Conservation (phyloP, 2,113 vertebrate genomes). For the Dunckerocampus dactyliophorus region DNA sequence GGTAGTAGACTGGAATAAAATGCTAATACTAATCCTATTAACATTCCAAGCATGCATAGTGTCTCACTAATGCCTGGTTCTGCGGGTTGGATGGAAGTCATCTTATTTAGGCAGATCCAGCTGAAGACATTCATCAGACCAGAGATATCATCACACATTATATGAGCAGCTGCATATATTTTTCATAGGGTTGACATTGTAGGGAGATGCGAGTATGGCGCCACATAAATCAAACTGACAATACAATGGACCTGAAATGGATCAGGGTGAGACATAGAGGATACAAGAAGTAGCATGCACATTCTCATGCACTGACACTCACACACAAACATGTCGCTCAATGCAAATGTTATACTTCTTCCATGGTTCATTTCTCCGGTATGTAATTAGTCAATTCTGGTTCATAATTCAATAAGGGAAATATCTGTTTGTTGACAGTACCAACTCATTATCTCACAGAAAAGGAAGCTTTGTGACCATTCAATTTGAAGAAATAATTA, state of each 20-base stretch:
- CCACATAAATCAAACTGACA: conserved; percentile 79
- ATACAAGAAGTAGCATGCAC: conserved; percentile 46
- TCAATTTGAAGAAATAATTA: not conserved
- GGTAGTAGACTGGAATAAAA: conserved; percentile 58
- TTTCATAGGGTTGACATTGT: conserved; percentile 71
- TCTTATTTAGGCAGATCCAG: conserved; percentile 67
- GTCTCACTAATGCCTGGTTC: conserved; percentile 54
- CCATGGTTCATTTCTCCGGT: conserved; percentile 64
- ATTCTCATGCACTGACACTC: conserved; percentile 23
- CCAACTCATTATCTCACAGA: conserved; percentile 25
- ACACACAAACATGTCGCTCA: conserved; percentile 23
- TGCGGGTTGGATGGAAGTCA: conserved; percentile 51
- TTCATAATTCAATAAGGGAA: conserved; percentile 65
- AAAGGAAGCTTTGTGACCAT: conserved; percentile 34
- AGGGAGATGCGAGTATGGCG: conserved; percentile 60
- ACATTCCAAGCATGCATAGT: conserved; percentile 52
- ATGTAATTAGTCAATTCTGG: conserved; percentile 56
- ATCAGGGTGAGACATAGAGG: conserved; percentile 66
- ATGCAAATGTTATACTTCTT: conserved; percentile 61
- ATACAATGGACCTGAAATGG: conserved; percentile 72
- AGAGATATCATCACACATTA: conserved; percentile 71
- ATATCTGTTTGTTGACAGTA: conserved; percentile 49
- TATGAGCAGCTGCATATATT: conserved; percentile 74
- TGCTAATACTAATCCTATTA: conserved; percentile 66
- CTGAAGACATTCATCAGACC: conserved; percentile 65